phyloP scores from a whole-genome alignment of 2,797 vertebrate genomes.

The Propithecus deckenii region DNA sequence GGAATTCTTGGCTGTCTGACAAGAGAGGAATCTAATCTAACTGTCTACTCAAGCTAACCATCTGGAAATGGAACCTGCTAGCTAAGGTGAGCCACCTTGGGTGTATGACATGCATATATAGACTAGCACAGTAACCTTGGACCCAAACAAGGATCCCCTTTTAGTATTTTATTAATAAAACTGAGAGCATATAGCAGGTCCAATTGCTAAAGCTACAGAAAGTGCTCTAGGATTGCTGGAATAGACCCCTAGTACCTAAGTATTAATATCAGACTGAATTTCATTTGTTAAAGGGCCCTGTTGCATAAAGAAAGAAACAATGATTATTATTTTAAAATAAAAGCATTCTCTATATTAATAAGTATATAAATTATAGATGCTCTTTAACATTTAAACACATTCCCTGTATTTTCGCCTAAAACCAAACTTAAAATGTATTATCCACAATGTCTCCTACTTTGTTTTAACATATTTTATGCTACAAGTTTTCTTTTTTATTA shows the following conservation, averaged over 20 bases:
- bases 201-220: background rate
- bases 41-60: background rate
- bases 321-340: slow-evolving; percentile 13
- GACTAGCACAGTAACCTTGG: background rate
- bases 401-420: background rate
- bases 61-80: slow-evolving; percentile 18
- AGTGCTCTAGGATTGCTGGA: background rate
- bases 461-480: background rate
- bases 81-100: background rate
- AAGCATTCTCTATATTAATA: background rate
- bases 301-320: background rate
- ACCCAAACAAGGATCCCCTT: background rate
- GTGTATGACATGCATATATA: background rate
- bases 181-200: background rate
- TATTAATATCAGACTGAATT: background rate
- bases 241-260: background rate
- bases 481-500: background rate
- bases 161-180: background rate
- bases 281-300: background rate
- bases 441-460: background rate
- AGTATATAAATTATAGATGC: background rate
- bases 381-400: background rate
- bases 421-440: background rate
- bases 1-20: slow-evolving; percentile 43
- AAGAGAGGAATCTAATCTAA: background rate